Evolutionary conservation across 2,797 vertebrate genomes (phyloP).

Genomic region (Pseudochirops cupreus): DNA sequence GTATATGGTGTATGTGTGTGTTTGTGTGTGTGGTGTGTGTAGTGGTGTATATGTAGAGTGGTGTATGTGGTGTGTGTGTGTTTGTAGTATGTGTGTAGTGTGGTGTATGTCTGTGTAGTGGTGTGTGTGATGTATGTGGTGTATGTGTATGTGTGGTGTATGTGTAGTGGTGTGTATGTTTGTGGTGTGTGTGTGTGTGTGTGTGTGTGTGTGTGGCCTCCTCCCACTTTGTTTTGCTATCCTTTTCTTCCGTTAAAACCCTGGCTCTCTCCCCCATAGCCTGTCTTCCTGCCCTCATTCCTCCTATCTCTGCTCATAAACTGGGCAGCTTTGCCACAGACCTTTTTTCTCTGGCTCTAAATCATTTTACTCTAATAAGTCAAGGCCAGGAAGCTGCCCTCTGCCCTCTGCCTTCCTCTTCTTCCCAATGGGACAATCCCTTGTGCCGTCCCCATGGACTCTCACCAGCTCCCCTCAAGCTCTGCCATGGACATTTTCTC

Average conservation of each 20-base stretch:
- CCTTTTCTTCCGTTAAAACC: neutral
- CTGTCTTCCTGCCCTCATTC: neutral
- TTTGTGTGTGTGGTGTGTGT: neutral
- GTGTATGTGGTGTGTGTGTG: too few relatives aligned
- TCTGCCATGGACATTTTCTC: neutral
- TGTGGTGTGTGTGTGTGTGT: too few relatives aligned
- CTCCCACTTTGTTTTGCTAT: neutral
- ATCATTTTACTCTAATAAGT: neutral
- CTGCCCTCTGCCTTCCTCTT: neutral
- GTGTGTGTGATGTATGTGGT: too few relatives aligned
- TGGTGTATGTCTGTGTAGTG: neutral
- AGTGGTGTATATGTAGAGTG: too few relatives aligned
- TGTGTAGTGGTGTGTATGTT: too few relatives aligned
- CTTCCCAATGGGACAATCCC: neutral
- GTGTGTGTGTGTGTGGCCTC: neutral
- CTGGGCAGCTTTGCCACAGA: neutral
- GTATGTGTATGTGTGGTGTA: neutral
- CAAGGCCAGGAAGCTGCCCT: neutral
- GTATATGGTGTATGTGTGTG: too few relatives aligned
- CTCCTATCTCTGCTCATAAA: neutral
- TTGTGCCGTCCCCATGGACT: too few relatives aligned
- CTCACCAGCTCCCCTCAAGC: neutral
- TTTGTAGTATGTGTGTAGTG: too few relatives aligned
- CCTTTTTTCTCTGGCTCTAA: neutral
- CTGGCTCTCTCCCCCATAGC: neutral